Base-by-base conservation (phyloP, 2,888 invertebrate genomes). In the Plusia festucae region DNA sequence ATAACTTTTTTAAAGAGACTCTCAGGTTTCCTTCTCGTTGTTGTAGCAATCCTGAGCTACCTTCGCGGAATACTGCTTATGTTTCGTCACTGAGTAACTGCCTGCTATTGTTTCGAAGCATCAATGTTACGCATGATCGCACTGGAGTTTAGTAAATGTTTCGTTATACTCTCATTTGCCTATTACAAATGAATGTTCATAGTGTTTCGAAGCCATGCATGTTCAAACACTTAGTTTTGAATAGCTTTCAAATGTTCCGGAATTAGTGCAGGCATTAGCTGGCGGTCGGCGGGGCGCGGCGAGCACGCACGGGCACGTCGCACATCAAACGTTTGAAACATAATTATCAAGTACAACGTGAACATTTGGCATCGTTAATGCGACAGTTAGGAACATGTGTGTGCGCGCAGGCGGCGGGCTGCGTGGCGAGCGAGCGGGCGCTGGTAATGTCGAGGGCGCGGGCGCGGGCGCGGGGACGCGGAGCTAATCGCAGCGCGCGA, bases 401-500 rank as follows among this genome's bases (percentile, higher is more conserved):
- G 64, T 52, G 40, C 30, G 15, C 16, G 49, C 40, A 13, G 51
- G 40, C 49, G n/a, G 27, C 18, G 60, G 27, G 34, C 57, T 27
- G 58, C 30, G 61, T 52, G 51, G 44, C 27, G 34, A 8, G 32
- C 20, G 40, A 8, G 56, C 0, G 52, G 40, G 18, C 49, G 53
- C n/a, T n/a, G n/a, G n/a, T n/a, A n/a, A n/a, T n/a, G n/a, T n/a
- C 40, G 44, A 53, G 16, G 18, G 3, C 0, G 16, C 13, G 46
- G 51, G 44, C 15, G 40, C 24, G 60, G 22, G 44, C 49, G 30
- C 32, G 32, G 11, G 20, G 5, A 49, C 27, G 15, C 56, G 7
- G 24, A 11, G 53, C 53, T 68, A 62, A 70, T 67, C 70, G 73
- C 68, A 79, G 82, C 57, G 63, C 61, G 67, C 72, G 80, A 82